Conservation (phyloP, 2,113 vertebrate genomes). For the Atrichornis clamosus region DNA sequence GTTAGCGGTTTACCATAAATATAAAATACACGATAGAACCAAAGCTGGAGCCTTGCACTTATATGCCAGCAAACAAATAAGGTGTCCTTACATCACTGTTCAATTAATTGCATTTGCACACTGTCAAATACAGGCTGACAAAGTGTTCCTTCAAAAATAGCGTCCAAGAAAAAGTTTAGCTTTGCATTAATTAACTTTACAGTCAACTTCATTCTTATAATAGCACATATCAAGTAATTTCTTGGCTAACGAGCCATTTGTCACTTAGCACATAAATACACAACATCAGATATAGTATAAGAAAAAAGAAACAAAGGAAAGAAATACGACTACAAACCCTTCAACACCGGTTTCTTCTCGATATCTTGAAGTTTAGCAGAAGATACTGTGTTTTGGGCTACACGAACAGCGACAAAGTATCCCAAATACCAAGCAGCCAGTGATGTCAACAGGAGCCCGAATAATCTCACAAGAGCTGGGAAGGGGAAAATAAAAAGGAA, state of each 20-base stretch:
- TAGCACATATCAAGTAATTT: background rate
- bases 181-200: background rate
- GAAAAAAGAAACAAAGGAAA: background rate
- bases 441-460: background rate
- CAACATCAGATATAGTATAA: background rate
- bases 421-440: constrained; percentile 70
- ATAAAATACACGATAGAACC: background rate
- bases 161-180: background rate
- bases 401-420: background rate
- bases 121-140: background rate
- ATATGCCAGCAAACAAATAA: background rate
- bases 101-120: background rate
- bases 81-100: background rate
- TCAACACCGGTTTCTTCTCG: constrained; percentile 35
- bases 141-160: background rate
- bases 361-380: constrained; percentile 20
- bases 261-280: background rate
- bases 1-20: background rate
- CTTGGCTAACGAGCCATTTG: background rate
- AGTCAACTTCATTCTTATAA: background rate
- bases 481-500: background rate
- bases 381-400: background rate
- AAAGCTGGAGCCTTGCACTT: background rate
- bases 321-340: constrained; percentile 32
- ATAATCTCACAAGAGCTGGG: constrained; percentile 38